These are phyloP conservation scores for Drosophila nigritarsus DNA, from an alignment of 2,888 invertebrate species.

Conservation along the genomic window DNA sequence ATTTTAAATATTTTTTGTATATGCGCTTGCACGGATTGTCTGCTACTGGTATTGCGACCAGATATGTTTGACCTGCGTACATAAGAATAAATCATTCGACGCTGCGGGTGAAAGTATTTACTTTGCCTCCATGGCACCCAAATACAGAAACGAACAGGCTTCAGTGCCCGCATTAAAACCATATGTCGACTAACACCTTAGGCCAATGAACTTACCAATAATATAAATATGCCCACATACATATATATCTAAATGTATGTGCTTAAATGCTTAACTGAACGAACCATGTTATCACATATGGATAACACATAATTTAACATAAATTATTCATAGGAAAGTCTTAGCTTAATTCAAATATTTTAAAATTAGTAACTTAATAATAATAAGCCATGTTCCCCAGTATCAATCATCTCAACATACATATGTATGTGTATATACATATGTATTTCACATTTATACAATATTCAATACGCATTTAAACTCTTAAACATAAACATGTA, in stretches of 20 bases:
- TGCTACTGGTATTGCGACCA: conserved; percentile 65
- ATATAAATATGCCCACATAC: not conserved
- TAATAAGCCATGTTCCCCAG: not conserved
- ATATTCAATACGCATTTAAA: not conserved
- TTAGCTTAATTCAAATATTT: conserved; percentile 16
- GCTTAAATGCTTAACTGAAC: not conserved
- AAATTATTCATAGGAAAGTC: conserved; percentile 26
- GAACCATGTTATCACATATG: conserved; percentile 34
- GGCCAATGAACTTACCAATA: conserved; percentile 26
- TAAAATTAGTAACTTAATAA: conserved; percentile 18
- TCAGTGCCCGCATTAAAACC: conserved; percentile 2
- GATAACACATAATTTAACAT: conserved; percentile 29
- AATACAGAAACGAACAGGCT: conserved; percentile 18
- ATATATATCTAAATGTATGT: not conserved
- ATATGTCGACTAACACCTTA: conserved; percentile 1
- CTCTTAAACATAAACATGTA: not conserved
- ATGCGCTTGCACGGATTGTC: conserved; percentile 4
- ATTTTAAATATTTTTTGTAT: conserved; percentile 26
- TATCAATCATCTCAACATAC: conserved; percentile 2
- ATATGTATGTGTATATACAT: not conserved
- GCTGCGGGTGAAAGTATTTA: conserved; percentile 67
- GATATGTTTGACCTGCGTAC: conserved; percentile 20
- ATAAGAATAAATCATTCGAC: conserved; percentile 52
- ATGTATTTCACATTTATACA: not conserved
- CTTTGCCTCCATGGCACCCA: conserved; percentile 8